Base-by-base conservation (phyloP, 2,888 invertebrate genomes). In the Drosophila robusta region DNA sequence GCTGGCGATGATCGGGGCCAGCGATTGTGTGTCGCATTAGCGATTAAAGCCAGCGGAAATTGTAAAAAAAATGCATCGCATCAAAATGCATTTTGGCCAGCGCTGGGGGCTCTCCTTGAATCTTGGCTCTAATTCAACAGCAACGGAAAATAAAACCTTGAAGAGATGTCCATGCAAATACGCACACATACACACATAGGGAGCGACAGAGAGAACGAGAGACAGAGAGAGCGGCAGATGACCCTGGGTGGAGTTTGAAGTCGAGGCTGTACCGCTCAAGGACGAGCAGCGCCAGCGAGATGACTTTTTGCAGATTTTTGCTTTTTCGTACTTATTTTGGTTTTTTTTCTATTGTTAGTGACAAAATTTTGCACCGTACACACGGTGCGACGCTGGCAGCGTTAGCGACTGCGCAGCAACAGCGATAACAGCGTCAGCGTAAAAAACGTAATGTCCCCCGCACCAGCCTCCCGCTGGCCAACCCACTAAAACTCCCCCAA, bases 341-440 rank as follows among this genome's bases (percentile, higher is more conserved):
- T 39, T 50, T 42, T 29, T 36, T 36, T 38, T 24, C 0, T 18
- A 9, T 12, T 42, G 29, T 42, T 18, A 34, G 4, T 24, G 52
- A 70, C 57, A 62, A 65, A 71, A 62, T 61, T 70, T 78, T 16
- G 50, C 56, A 71, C 50, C 44, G 41, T 54, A 64, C 62, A 68
- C 83, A 79, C 71, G 66, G 68, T 79, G 58, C 70, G 60, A 75
- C 60, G 80, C 60, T 57, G 61, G 45, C 78, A 51, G 71, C 65
- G 60, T 64, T 72, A 58, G 86, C 70, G 84, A 73, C 82, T 89
- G 87, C 87, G 89, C 81, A 88, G 77, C 89, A 88, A 75, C 83
- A 71, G 75, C 62, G 72, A 46, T 52, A 68, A 56, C 55, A 69
- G 69, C 69, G 69, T 70, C 54, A 66, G 75, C 75, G 64, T 63